Percentiles rank a stretch among this genome's conserved stretches.
Conservation (phyloP, 2,113 vertebrate species). For the Stomatorhinus ivindoensis region DNA sequence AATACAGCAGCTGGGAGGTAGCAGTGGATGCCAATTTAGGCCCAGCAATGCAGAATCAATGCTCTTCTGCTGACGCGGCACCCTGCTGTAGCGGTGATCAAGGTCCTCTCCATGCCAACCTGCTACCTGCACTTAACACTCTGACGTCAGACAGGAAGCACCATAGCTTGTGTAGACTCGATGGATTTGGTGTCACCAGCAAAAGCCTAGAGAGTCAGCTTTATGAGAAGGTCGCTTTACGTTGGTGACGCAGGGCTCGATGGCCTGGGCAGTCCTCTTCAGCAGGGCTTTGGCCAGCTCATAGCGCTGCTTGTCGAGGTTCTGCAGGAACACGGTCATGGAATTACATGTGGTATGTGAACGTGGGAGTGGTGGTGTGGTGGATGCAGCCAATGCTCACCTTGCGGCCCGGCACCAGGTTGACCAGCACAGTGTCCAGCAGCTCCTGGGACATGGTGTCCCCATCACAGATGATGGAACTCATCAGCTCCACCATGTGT, state of each 20-base stretch:
- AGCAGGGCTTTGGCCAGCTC: conserved; percentile 93
- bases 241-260: conserved; percentile 96
- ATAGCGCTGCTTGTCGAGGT: conserved; percentile 95
- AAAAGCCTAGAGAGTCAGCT: neutral
- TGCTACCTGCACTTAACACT: neutral
- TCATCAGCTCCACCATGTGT: conserved; percentile 99
- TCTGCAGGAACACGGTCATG: conserved; percentile 65
- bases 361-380: neutral
- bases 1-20: neutral
- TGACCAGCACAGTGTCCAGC: conserved; percentile 92
- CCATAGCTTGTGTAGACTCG: neutral
- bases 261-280: conserved; percentile 94
- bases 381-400: conserved; percentile 50
- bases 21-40: neutral
- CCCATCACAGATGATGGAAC: conserved; percentile 95
- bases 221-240: conserved; percentile 62
- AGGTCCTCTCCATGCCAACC: neutral
- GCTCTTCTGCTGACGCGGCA: neutral
- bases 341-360: too few species aligned
- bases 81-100: neutral
- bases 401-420: conserved; percentile 93
- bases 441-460: conserved; percentile 96
- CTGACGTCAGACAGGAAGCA: neutral
- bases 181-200: neutral
- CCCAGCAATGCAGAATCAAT: neutral